Evolutionary conservation across 2,888 invertebrate genomes (phyloP).

Genomic region (Synanthedon andrenaeformis): DNA sequence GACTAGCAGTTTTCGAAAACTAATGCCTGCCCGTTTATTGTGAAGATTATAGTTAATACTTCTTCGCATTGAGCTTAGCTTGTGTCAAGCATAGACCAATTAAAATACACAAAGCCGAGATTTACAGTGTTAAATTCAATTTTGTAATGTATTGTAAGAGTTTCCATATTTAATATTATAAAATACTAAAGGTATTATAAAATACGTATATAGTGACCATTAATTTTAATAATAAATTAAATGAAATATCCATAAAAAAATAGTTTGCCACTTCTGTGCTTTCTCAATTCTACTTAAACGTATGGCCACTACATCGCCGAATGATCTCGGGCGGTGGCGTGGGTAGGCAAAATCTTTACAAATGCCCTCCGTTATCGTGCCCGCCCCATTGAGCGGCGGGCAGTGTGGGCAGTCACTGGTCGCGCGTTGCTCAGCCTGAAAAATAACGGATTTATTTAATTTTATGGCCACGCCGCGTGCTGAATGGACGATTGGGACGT

Average conservation of each 20-base stretch:
- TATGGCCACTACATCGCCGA: slow-evolving; percentile 46
- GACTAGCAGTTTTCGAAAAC: too few relatives aligned
- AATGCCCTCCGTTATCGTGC: slow-evolving; percentile 64
- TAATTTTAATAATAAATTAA: too few relatives aligned
- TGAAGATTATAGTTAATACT: too few relatives aligned
- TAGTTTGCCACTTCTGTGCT: slow-evolving; percentile 3
- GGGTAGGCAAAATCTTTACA: slow-evolving; percentile 65
- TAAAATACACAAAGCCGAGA: too few relatives aligned
- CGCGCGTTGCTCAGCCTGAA: slow-evolving; percentile 63
- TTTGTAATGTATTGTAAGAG: too few relatives aligned
- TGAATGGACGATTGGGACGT: slow-evolving; percentile 60
- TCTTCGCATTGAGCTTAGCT: too few relatives aligned
- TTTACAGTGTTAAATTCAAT: too few relatives aligned
- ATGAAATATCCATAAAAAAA: not conserved
- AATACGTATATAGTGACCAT: too few relatives aligned
- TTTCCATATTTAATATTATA: too few relatives aligned
- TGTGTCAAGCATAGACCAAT: too few relatives aligned
- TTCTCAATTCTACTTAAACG: slow-evolving; percentile 30
- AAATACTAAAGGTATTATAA: too few relatives aligned
- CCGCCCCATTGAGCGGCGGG: slow-evolving; percentile 60
- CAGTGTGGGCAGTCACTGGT: slow-evolving; percentile 24
- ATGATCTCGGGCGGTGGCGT: slow-evolving; percentile 36
- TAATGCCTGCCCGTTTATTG: too few relatives aligned
- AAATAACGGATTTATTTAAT: slow-evolving; percentile 71
- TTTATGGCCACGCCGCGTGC: slow-evolving; percentile 65